Evolutionary conservation across 2,113 vertebrate species (phyloP).

Genomic region (Apodemus speciosus): DNA sequence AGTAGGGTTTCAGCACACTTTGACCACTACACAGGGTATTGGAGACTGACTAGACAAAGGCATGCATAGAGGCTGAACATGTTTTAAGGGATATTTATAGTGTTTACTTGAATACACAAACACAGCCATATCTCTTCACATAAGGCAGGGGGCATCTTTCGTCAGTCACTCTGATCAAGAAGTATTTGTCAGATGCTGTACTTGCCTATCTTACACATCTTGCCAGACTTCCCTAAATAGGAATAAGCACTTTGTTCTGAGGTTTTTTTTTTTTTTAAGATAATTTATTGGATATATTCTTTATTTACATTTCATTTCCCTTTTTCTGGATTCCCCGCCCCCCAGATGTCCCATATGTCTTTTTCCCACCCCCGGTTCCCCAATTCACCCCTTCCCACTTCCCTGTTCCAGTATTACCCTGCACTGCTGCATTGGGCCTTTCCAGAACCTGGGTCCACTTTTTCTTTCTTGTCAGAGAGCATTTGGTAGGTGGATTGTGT

Average conservation of each 20-base stretch:
- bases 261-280: no score
- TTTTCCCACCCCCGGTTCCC: no score
- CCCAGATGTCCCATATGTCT: no score
- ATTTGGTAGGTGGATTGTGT: no score
- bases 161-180: neutral
- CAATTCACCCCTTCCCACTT: no score
- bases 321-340: no score
- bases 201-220: neutral
- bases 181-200: neutral
- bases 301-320: no score
- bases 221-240: neutral
- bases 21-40: neutral
- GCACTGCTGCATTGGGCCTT: no score
- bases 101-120: neutral
- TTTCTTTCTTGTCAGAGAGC: no score
- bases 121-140: neutral
- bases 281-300: no score
- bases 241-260: neutral
- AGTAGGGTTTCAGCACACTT: neutral
- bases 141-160: neutral
- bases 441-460: no score
- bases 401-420: no score
- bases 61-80: neutral
- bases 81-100: neutral
- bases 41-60: neutral